Base-by-base conservation (phyloP, 2,797 vertebrate species). In the Macropus fuliginosus region DNA sequence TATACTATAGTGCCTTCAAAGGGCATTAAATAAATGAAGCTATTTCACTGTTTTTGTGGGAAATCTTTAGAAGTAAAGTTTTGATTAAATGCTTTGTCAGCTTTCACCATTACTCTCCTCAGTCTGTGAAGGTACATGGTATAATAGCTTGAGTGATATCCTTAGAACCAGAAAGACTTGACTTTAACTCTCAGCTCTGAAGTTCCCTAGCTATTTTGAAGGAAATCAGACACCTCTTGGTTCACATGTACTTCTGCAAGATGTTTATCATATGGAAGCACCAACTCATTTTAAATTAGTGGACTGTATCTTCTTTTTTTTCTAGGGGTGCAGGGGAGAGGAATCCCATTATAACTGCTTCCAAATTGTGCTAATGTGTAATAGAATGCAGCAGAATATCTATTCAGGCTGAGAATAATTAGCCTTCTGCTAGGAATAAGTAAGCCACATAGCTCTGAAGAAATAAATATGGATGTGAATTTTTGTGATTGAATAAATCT, bases 391-490 rank as follows among this genome's bases (percentile, higher is more conserved):
- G 91, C 96, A 96, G 96, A 97, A 95, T 95, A 95, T 97, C 95
- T 97, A 95, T 96, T 93, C 96, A 97, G 93, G 93, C 95, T 95
- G 96, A 97, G 74, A 91, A 95, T 98, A 98, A 98, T 98, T 98
- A 97, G 96, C 97, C 66, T 98, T 91, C 97, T 97, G 94, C 96
- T 98, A 96, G 90, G 91, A 98, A 96, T 66, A 98, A 97, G 95
- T 97, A 98, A 98, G 94, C 95, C 4, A 0, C 95, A 96, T 54
- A 95, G 95, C 95, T 98, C 93, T 97, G 96, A 93, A 97, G 96
- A 98, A 98, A 98, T 98, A 98, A 98, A 98, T 98, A 98, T 97
- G 93, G 96, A 96, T 97, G 95, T 96, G 92, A 97, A 98, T 97
- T 97, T 98, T 95, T 87, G 92, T 97, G 95, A 94, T 95, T 97